A percentile compares a stretch with the other conserved stretches of the same genome.
These are phyloP conservation scores for Drosophila testacea DNA, from an alignment of 2,888 invertebrate genomes.

Conservation along the genomic window DNA sequence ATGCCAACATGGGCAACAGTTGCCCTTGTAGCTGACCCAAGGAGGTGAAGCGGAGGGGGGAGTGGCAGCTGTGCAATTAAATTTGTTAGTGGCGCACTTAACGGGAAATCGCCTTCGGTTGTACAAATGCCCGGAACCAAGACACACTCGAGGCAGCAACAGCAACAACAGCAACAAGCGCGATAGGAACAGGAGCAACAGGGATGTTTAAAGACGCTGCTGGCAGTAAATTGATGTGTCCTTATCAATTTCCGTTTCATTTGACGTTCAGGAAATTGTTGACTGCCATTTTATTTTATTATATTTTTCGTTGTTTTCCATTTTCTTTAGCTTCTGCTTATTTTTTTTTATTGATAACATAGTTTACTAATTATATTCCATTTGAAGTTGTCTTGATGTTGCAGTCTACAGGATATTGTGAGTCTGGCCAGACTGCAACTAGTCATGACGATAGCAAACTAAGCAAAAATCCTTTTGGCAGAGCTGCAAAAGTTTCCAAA, in stretches of 20 bases:
- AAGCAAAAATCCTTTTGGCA: slow-evolving; percentile 47
- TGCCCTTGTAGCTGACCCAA: slow-evolving; percentile 2
- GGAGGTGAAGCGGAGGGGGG: not conserved
- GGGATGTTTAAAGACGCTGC: slow-evolving; percentile 4
- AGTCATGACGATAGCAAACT: slow-evolving; percentile 38
- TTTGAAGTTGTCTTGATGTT: slow-evolving; percentile 1
- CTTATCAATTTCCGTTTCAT: slow-evolving; percentile 60
- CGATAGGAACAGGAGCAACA: slow-evolving; percentile 3
- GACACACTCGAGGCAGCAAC: slow-evolving; percentile 9
- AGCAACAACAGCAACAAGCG: not conserved
- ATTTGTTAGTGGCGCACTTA: slow-evolving; percentile 54
- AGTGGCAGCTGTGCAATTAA: slow-evolving; percentile 49
- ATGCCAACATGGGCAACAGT: slow-evolving; percentile 10
- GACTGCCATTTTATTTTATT: slow-evolving; percentile 20
- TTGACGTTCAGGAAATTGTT: slow-evolving; percentile 50
- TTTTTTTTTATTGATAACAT: not conserved
- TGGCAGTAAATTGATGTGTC: slow-evolving; percentile 55
- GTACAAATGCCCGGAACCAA: slow-evolving; percentile 30
- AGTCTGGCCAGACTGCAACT: slow-evolving; percentile 15
- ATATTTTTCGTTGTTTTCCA: not conserved
- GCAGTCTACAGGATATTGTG: not conserved
- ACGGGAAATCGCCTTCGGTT: slow-evolving; percentile 38
- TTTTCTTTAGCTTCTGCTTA: not conserved
- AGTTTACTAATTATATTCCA: slow-evolving; percentile 31
- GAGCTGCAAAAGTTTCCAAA: slow-evolving; percentile 38